A percentile compares a stretch with the other conserved stretches of the same genome.
These are phyloP conservation scores for Toxostoma redivivum DNA, from an alignment of 2,113 vertebrate species.

Conservation along the genomic window DNA sequence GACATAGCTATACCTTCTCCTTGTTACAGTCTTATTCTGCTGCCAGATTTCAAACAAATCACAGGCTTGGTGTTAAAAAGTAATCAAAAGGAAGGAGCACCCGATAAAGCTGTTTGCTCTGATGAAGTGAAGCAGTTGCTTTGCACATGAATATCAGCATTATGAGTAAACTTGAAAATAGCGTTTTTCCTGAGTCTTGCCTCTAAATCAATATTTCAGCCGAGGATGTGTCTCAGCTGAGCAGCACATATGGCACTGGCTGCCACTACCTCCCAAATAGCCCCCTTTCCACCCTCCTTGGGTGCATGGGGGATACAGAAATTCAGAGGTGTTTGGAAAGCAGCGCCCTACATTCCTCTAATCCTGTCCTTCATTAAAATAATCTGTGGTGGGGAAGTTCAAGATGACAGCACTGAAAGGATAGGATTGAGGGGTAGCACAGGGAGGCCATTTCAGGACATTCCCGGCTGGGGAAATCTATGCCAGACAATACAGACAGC, in stretches of 20 bases:
- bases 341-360: background rate
- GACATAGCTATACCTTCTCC: background rate
- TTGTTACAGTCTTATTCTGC: background rate
- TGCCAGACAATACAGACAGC: background rate
- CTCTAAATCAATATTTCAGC: background rate
- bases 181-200: background rate
- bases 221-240: background rate
- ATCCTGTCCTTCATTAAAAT: background rate
- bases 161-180: background rate
- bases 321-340: background rate
- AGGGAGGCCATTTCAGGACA: background rate
- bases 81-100: background rate
- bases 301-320: background rate
- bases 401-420: background rate
- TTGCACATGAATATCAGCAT: background rate
- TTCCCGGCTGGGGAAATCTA: background rate
- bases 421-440: background rate
- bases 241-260: rapidly evolving
- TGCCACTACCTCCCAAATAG: background rate
- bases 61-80: background rate
- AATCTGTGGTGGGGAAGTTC: background rate
- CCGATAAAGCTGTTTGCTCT: background rate
- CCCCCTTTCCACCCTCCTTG: background rate
- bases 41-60: background rate
- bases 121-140: background rate